Evolutionary conservation across 2,888 invertebrate genomes (phyloP).

Genomic region (Atherix ibis): DNA sequence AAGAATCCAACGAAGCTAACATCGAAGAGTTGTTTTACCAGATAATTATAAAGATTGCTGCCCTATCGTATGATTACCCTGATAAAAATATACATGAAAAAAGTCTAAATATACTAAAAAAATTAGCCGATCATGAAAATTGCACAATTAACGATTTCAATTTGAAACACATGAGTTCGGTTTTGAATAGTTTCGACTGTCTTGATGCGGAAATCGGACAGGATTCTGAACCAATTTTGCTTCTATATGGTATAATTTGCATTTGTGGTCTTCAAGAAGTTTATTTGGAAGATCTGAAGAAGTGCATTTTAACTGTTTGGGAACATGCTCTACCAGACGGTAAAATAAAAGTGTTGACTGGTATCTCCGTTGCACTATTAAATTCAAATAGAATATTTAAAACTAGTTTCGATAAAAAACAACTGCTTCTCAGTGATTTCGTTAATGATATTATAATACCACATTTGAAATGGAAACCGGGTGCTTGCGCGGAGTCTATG

Average conservation of each 20-base stretch:
- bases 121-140: conserved; percentile 6
- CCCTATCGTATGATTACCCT: conserved; percentile 18
- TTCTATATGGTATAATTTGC: conserved; percentile 25
- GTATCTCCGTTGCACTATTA: conserved; percentile 24
- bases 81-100: not conserved
- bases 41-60: conserved; percentile 23
- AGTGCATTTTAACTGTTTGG: conserved; percentile 21
- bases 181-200: conserved; percentile 21
- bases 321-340: conserved; percentile 22
- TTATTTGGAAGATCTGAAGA: conserved; percentile 19
- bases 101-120: not conserved
- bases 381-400: conserved; percentile 22
- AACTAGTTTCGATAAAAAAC: no score
- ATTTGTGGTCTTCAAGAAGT: conserved; percentile 19
- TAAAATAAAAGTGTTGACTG: conserved; percentile 26
- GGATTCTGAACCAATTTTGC: conserved; percentile 23
- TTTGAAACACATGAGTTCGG: conserved; percentile 18
- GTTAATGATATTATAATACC: conserved; percentile 20
- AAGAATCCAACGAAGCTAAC: conserved; percentile 6
- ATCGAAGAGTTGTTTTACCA: conserved; percentile 20
- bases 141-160: conserved; percentile 18
- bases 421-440: conserved; percentile 16
- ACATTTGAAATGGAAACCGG: conserved; percentile 26
- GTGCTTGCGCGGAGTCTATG: conserved; percentile 26
- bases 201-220: conserved; percentile 25